Percentiles rank a stretch among this genome's conserved stretches.
These are phyloP conservation scores for Pogonomyrmex barbatus DNA, from an alignment of 1,140 invertebrate species.

Conservation along the genomic window DNA sequence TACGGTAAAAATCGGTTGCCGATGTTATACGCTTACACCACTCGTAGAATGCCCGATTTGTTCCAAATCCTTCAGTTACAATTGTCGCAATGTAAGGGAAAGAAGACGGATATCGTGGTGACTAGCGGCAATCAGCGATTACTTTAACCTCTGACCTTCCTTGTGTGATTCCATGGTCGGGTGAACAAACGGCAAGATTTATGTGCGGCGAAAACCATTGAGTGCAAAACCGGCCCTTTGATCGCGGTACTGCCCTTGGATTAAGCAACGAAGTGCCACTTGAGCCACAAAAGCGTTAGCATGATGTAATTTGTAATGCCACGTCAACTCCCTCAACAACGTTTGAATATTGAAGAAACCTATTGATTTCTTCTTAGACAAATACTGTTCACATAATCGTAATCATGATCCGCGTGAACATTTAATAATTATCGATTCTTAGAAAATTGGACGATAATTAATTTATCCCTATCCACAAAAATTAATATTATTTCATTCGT, in stretches of 20 bases:
- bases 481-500: neutral
- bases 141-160: constrained; percentile 48
- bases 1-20: neutral
- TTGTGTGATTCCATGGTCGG: neutral
- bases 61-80: neutral
- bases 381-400: neutral
- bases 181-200: constrained; percentile 47
- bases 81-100: neutral
- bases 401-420: neutral
- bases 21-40: neutral
- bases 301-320: constrained; percentile 29
- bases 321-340: neutral
- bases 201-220: constrained; percentile 38
- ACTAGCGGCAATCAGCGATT: constrained; percentile 44
- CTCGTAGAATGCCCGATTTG: neutral
- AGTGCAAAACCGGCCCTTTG: constrained; percentile 47
- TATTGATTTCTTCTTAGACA: neutral
- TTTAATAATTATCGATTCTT: constrained; percentile 8
- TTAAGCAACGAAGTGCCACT: constrained; percentile 21
- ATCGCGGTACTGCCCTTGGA: constrained; percentile 38
- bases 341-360: neutral
- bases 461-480: neutral
- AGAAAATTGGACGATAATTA: neutral
- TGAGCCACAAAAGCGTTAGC: constrained; percentile 18
- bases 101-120: neutral